Conservation (phyloP, 2,888 invertebrate genomes). For the Drosophila mulleri region DNA sequence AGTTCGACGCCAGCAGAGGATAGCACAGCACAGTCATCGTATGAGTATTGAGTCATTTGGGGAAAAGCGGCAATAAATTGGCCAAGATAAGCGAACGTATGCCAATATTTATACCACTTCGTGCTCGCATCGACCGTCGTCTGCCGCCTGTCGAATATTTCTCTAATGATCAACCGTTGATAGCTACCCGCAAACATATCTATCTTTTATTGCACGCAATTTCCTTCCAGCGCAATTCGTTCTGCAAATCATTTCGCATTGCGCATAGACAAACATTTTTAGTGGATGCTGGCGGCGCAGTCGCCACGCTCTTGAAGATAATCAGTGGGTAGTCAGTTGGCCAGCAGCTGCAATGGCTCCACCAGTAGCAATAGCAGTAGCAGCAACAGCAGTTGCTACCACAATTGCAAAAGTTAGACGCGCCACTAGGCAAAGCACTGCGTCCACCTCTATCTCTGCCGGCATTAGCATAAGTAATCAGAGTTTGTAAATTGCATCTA, state of each 20-base stretch:
- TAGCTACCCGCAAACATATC: slow-evolving; percentile 73
- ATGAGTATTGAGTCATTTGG: slow-evolving; percentile 74
- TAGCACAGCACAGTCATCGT: slow-evolving; percentile 1
- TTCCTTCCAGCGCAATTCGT: slow-evolving; percentile 70
- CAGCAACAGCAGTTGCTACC: slow-evolving; percentile 57
- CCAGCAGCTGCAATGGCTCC: slow-evolving; percentile 31
- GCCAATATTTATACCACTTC: slow-evolving; percentile 58
- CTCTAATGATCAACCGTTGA: slow-evolving; percentile 72
- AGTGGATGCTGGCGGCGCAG: slow-evolving; percentile 40
- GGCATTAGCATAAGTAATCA: slow-evolving; percentile 67
- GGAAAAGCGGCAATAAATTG: slow-evolving; percentile 73
- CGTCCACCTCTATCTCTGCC: slow-evolving; percentile 30
- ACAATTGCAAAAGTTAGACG: slow-evolving; percentile 23
- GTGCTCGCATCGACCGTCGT: slow-evolving; percentile 31
- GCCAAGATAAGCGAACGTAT: slow-evolving; percentile 68
- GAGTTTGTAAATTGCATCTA: slow-evolving; percentile 51
- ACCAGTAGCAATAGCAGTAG: slow-evolving; percentile 43
- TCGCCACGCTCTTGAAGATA: slow-evolving; percentile 56
- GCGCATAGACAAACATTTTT: slow-evolving; percentile 64
- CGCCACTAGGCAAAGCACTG: slow-evolving; percentile 21
- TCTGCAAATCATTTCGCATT: slow-evolving; percentile 67
- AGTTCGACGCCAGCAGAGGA: slow-evolving; percentile 48
- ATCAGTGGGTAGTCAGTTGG: slow-evolving; percentile 65
- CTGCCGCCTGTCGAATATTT: slow-evolving; percentile 56
- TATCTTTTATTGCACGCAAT: slow-evolving; percentile 78